Conservation (phyloP, 64 coral and sea anemone genomes). For the Montipora foliosa region DNA sequence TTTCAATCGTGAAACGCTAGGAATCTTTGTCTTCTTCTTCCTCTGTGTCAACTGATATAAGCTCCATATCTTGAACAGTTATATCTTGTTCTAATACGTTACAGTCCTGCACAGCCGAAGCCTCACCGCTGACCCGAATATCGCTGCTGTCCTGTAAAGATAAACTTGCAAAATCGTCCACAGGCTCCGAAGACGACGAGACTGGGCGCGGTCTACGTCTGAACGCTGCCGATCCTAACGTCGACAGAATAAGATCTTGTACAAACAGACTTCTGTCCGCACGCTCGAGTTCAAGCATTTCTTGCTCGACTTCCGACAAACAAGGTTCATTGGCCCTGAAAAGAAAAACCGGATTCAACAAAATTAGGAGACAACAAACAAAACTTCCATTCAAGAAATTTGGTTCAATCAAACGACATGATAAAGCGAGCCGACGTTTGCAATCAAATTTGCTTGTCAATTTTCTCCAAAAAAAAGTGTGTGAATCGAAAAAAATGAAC, state of each 20-base stretch:
- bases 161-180: conserved; percentile 78
- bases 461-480: too few relatives aligned
- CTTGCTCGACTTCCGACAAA: conserved; percentile 81
- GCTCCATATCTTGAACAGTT: conserved; percentile 94
- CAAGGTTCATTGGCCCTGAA: conserved; percentile 89
- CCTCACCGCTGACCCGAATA: conserved; percentile 23
- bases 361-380: background rate
- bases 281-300: conserved; percentile 79
- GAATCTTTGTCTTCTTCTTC: conserved; percentile 93
- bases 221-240: conserved; percentile 68
- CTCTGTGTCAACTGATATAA: conserved; percentile 96
- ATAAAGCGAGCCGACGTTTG: too few relatives aligned
- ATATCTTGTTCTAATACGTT: conserved; percentile 70
- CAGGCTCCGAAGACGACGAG: background rate
- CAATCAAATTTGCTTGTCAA: too few relatives aligned
- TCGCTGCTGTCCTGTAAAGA: conserved; percentile 43
- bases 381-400: background rate
- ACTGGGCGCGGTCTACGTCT: conserved; percentile 11
- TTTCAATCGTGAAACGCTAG: conserved; percentile 43
- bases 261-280: conserved; percentile 94
- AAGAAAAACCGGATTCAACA: background rate
- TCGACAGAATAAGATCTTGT: conserved; percentile 97
- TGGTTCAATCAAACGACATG: too few relatives aligned
- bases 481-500: too few relatives aligned
- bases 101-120: conserved; percentile 25